Evolutionary conservation across 2,797 vertebrate genomes (phyloP).

Genomic region (Jordanella pulchra): DNA sequence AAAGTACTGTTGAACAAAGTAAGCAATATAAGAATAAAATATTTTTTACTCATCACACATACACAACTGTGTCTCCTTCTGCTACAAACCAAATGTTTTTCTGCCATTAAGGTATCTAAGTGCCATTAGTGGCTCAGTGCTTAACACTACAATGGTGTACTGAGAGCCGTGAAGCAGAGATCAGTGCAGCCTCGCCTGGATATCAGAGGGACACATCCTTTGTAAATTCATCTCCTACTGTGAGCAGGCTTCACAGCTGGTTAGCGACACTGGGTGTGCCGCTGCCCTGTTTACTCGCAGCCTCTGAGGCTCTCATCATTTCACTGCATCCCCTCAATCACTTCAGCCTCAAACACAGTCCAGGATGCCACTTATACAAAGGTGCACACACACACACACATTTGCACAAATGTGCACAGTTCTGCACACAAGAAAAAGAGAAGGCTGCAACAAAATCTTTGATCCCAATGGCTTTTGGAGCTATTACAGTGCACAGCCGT

Average conservation of each 20-base stretch:
- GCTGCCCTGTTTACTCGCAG: conserved; percentile 77
- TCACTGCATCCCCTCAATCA: conserved; percentile 45
- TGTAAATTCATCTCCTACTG: conserved; percentile 83
- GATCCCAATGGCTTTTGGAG: conserved; percentile 72
- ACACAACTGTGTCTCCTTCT: conserved; percentile 28
- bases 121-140: conserved; percentile 75
- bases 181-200: conserved; percentile 75
- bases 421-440: conserved; percentile 27
- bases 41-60: conserved; percentile 17
- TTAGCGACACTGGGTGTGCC: conserved; percentile 79
- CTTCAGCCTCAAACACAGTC: conserved; percentile 44
- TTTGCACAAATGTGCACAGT: conserved; percentile 19
- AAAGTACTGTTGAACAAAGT: conserved; percentile 52
- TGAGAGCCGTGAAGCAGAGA: conserved; percentile 77
- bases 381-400: conserved; percentile 41
- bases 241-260: conserved; percentile 82
- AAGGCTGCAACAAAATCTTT: conserved; percentile 63
- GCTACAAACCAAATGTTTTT: conserved; percentile 70
- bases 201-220: conserved; percentile 83
- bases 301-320: conserved; percentile 67
- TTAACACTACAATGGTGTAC: conserved; percentile 79
- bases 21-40: not conserved
- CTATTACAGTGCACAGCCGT: conserved; percentile 73
- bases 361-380: conserved; percentile 44
- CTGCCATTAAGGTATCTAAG: conserved; percentile 72